Evolutionary conservation across 2,888 invertebrate species (phyloP), one percentile per base, ranked within the genome.

Genomic region (Hypselothyrea guttata): DNA sequence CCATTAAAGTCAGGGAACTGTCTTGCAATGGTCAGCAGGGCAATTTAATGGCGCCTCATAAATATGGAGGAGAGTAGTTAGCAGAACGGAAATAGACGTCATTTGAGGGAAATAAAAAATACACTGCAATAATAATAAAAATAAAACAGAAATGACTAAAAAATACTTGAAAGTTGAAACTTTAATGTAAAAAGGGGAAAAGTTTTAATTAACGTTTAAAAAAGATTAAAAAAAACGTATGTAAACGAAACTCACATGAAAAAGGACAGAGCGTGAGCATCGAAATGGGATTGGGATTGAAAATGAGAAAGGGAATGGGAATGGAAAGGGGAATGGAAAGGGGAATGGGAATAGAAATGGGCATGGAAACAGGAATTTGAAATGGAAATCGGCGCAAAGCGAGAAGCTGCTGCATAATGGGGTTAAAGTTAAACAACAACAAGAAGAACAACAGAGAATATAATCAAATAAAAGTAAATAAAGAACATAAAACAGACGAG

Each of bases 71-170:
- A 35, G 52, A 33, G 28, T 22, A 37, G 35, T 16, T 7, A 46
- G 46, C 33, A 66, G 57, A 77, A 61, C 85, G 77, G 77, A 78
- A 83, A 83, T 85, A 75, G 72, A 85, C 78, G 60, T 75, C 71
- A 65, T 77, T 84, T 70, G n/a, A n/a, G n/a, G n/a, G n/a, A n/a
- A n/a, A n/a, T n/a, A n/a, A n/a, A n/a, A n/a, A n/a, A n/a, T n/a
- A n/a, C 59, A 7, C 18, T 11, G 34, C 41, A 37, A 45, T 35
- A 48, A 48, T 63, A 52, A 37, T 13, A 35, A 52, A 31, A 15
- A 56, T 41, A 59, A 38, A 34, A 30, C 15, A 37, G 33, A 12
- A n/a, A n/a, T n/a, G n/a, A n/a, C 7, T 38, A 31, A 52, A 52
- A 47, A n/a, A n/a, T n/a, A 30, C 52, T 31, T 35, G 45, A 30